phyloP scores from a whole-genome alignment of 2,888 invertebrate species.

The Pachymerium ferrugineum region DNA sequence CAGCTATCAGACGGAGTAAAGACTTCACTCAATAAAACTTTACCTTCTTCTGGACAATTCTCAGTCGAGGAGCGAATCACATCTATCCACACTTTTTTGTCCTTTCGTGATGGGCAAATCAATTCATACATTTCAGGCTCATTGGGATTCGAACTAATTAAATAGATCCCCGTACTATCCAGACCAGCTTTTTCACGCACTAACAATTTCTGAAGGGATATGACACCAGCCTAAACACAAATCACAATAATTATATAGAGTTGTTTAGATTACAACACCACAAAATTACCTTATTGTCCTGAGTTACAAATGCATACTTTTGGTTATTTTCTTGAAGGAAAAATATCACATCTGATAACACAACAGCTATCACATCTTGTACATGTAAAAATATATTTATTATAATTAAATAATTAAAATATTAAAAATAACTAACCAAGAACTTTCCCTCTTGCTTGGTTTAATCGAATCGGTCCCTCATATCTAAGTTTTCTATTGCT shows the following conservation, averaged over 20 bases:
- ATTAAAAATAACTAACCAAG: constrained; percentile 46
- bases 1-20: neutral
- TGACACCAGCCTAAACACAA: constrained; percentile 71
- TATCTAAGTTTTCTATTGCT: constrained; percentile 73
- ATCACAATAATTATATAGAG: neutral
- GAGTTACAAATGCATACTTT: constrained; percentile 76
- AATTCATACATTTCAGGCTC: constrained; percentile 96
- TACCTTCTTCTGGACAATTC: constrained; percentile 65
- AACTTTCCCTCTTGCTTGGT: constrained; percentile 87
- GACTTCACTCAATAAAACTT: constrained; percentile 1
- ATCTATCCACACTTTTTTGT: constrained; percentile 84
- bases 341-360: constrained; percentile 84
- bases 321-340: constrained; percentile 88
- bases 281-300: constrained; percentile 75
- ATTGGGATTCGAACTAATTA: constrained; percentile 82
- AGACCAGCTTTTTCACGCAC: constrained; percentile 87
- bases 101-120: constrained; percentile 76
- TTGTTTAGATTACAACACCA: neutral
- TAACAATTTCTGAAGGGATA: constrained; percentile 81
- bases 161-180: constrained; percentile 79
- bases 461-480: constrained; percentile 81
- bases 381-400: neutral
- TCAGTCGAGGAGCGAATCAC: constrained; percentile 77
- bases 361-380: constrained; percentile 75
- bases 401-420: neutral